Base-by-base conservation (phyloP, 1,140 invertebrate genomes). In the Ericerus pela region DNA sequence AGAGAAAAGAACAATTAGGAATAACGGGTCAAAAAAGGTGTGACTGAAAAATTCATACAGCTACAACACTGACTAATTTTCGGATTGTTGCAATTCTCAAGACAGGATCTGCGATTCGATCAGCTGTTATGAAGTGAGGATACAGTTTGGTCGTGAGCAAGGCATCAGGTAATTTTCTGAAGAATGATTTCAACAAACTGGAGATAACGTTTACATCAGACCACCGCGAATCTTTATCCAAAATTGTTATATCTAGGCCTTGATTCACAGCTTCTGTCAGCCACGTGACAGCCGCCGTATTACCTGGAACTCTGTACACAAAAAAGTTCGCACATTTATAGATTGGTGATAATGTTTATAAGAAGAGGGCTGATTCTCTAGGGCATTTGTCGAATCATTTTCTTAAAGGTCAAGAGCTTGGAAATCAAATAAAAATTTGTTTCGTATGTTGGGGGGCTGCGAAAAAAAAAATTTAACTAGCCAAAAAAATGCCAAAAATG, bases 231-330 rank as follows among this genome's bases (percentile, higher is more conserved):
- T 93, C 90, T 71, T 80, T 72, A 43, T 74, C 72, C 1, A 72
- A 63, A n/a, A n/a, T n/a, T 1, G 41, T 56, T 31, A 51, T 43
- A 26, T 74, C 70, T 51, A 76, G 70, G 28, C 81, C 84, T 63
- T 79, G 78, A 64, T 89, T 89, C 14, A 90, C 76, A 56, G 82
- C 80, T 59, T 89, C 87, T 1, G 82, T 85, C 14, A 96, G 75
- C 26, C 84, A 81, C 0, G 85, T 84, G 55, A 96, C 90, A 51
- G 90, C 89, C 10, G 90, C 91, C 55, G 87, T 93, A 67, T 96
- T 97, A 54, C 93, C 93, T 2, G 93, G 93, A 60, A 96, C 89
- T n/a, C n/a, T n/a, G n/a, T n/a, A n/a, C n/a, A n/a, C n/a, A n/a
- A n/a, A n/a, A n/a, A n/a, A n/a, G n/a, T n/a, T n/a, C n/a, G n/a